These are phyloP conservation scores for Odontocolon sp. DNA, from an alignment of 2,888 invertebrate species.

Conservation along the genomic window DNA sequence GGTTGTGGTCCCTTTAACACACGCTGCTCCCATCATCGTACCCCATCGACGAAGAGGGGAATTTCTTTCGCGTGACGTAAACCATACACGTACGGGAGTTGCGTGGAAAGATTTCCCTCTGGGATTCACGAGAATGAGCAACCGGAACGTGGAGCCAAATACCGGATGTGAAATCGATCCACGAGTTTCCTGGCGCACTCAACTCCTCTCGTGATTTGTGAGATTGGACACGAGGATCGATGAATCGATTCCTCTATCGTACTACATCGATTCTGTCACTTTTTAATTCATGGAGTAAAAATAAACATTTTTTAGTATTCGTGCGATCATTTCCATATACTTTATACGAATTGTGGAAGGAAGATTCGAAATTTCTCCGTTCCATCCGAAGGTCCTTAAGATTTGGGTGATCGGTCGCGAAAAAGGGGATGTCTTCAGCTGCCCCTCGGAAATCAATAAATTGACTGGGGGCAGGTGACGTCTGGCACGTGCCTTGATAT, in stretches of 20 bases:
- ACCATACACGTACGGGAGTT: neutral
- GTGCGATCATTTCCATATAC: no score
- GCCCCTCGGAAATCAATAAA: conserved; percentile 74
- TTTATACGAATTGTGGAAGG: neutral
- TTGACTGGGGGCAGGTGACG: conserved; percentile 73
- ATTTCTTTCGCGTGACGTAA: conserved; percentile 11
- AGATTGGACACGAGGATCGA: neutral
- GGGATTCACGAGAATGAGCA: conserved; percentile 13
- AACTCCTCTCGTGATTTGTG: neutral
- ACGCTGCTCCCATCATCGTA: conserved; percentile 21
- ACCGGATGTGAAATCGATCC: conserved; percentile 52
- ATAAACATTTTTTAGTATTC: no score
- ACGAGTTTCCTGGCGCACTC: neutral
- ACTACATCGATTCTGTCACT: no score
- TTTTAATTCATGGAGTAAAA: no score
- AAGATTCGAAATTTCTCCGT: neutral
- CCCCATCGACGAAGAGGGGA: conserved; percentile 35
- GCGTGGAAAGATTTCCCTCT: conserved; percentile 14
- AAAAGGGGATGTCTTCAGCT: conserved; percentile 53
- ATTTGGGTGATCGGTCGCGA: conserved; percentile 55
- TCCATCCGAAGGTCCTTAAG: conserved; percentile 40
- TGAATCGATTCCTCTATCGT: no score
- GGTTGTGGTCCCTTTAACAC: conserved; percentile 74
- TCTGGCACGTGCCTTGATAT: conserved; percentile 77
- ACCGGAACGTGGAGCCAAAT: conserved; percentile 30